Percentiles rank a stretch among this genome's conserved stretches.
These are phyloP conservation scores for Dermatemys mawii DNA, from an alignment of 2,113 vertebrate species.

Conservation along the genomic window DNA sequence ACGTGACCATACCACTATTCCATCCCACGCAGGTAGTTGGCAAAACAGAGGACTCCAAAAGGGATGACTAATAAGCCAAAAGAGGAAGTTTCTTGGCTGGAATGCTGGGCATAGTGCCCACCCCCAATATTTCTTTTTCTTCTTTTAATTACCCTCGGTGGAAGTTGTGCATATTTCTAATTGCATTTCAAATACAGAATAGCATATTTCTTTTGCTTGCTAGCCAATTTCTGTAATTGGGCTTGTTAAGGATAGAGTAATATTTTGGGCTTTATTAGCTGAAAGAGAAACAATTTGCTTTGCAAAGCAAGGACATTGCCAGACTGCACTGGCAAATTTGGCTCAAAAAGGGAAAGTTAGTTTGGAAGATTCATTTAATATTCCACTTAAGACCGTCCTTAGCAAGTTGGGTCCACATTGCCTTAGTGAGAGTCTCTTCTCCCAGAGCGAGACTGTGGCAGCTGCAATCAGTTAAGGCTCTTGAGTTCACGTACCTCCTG, in stretches of 20 bases:
- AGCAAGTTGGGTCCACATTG: not conserved
- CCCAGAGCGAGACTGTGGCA: not conserved
- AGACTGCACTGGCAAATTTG: slow-evolving; percentile 13
- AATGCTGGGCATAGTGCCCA: not conserved
- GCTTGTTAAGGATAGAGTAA: not conserved
- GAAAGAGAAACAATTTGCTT: slow-evolving; percentile 22
- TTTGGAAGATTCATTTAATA: slow-evolving; percentile 32
- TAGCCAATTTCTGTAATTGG: not conserved
- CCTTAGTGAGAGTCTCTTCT: not conserved
- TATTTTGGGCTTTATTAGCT: not conserved
- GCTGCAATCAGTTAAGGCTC: not conserved
- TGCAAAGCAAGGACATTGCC: slow-evolving; percentile 4
- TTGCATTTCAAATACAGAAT: not conserved
- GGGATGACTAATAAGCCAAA: not conserved
- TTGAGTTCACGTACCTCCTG: not conserved
- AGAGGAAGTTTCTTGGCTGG: not conserved
- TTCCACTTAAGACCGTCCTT: not conserved
- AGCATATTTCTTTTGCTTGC: not conserved
- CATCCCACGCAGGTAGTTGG: rapidly evolving
- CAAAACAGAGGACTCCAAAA: not conserved
- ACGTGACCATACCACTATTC: not conserved
- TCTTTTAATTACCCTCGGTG: not conserved
- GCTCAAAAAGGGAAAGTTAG: slow-evolving; percentile 8
- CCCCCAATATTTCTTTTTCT: not conserved
- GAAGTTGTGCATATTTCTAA: not conserved